A percentile compares a stretch with the other conserved stretches of the same genome.
Evolutionary conservation across 1,140 invertebrate genomes (phyloP).

Genomic region (Ylistrum balloti): DNA sequence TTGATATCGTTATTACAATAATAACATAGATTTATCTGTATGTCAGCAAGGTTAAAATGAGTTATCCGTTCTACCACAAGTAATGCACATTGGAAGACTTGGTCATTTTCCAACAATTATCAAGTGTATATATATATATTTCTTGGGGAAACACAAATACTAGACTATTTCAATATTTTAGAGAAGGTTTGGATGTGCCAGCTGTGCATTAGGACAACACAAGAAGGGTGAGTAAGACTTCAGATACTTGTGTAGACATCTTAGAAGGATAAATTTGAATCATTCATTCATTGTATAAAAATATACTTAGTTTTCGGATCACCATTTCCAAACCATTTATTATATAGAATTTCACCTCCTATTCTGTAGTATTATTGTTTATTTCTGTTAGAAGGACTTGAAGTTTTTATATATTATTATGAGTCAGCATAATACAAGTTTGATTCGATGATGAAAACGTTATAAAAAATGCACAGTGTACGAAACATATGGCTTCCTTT

Average conservation of each 20-base stretch:
- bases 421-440: no score
- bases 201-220: background rate
- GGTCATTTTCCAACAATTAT: slow-evolving; percentile 29
- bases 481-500: no score
- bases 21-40: background rate
- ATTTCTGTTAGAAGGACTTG: no score
- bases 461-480: no score
- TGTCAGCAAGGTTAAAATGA: background rate
- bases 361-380: no score
- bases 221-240: background rate
- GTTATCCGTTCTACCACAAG: background rate
- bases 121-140: slow-evolving; percentile 33
- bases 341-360: no score
- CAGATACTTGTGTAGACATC: background rate
- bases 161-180: slow-evolving; percentile 35
- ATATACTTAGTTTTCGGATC: no score
- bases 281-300: no score
- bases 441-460: no score
- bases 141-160: background rate
- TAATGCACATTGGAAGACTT: background rate
- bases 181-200: slow-evolving; percentile 5
- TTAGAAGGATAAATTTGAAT: background rate
- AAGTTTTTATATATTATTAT: no score
- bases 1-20: background rate
- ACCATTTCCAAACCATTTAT: no score